Evolutionary conservation across 2,797 vertebrate species (phyloP).

Genomic region (Ibycter americanus): DNA sequence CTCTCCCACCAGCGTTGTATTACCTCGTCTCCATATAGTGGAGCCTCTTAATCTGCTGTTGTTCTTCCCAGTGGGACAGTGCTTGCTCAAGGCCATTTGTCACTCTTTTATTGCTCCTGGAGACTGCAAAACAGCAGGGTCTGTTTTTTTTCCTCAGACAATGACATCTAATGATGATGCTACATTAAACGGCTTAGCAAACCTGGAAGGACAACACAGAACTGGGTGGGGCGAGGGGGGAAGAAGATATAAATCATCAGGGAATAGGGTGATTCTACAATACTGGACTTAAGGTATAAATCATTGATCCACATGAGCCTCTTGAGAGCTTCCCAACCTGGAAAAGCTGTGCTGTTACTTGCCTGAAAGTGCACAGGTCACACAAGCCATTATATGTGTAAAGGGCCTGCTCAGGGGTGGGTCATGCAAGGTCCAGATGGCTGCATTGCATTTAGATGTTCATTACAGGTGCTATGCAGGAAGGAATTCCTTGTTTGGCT

Average conservation of each 20-base stretch:
- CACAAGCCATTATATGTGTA: background rate
- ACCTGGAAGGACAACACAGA: constrained; percentile 5
- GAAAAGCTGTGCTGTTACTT: constrained; percentile 16
- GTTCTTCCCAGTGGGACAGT: constrained; percentile 7
- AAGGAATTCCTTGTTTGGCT: constrained; percentile 16
- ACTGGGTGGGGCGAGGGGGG: background rate
- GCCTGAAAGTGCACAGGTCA: background rate
- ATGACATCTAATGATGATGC: constrained; percentile 22
- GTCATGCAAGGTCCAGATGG: constrained; percentile 14
- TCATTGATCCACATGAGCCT: background rate
- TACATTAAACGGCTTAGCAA: constrained; percentile 7
- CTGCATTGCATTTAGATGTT: background rate
- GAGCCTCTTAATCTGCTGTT: constrained; percentile 22
- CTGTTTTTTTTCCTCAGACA: background rate
- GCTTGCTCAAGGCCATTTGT: constrained; percentile 28
- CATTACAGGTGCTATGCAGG: constrained; percentile 15
- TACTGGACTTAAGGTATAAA: constrained; percentile 12
- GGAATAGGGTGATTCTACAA: background rate
- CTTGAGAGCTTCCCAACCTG: background rate
- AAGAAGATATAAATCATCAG: background rate
- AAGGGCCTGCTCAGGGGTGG: background rate
- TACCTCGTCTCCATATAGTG: background rate
- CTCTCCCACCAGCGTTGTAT: background rate
- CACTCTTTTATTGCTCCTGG: constrained; percentile 19
- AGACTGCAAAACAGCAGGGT: background rate